Conservation (phyloP, 2,888 invertebrate species). For the Pyrgus malvae region DNA sequence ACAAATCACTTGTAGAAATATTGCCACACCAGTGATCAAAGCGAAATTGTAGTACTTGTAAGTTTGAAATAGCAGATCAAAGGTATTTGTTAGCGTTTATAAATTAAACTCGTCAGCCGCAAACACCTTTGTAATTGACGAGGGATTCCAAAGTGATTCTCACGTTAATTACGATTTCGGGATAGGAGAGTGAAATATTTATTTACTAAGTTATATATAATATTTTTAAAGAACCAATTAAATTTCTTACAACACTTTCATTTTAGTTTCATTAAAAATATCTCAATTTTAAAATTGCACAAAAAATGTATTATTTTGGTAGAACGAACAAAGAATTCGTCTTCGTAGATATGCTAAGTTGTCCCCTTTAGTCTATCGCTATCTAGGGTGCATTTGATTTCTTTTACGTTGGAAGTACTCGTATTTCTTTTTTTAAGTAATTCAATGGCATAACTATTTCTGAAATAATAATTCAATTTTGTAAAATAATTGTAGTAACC, state of each 20-base stretch:
- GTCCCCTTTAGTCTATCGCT: too few species aligned
- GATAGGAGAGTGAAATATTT: conserved; percentile 8
- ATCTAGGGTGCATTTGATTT: too few species aligned
- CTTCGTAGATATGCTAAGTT: too few species aligned
- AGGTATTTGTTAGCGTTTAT: conserved; percentile 1
- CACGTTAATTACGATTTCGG: conserved; percentile 20
- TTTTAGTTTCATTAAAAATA: too few species aligned
- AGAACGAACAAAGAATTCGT: too few species aligned
- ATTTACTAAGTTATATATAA: not conserved
- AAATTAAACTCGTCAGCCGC: conserved; percentile 11
- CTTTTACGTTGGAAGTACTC: too few species aligned
- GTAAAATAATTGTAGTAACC: too few species aligned
- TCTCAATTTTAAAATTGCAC: too few species aligned
- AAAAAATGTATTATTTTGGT: too few species aligned
- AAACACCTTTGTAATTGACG: conserved; percentile 14
- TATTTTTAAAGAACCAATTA: not conserved
- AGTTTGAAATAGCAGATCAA: conserved; percentile 9
- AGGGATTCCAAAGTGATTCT: conserved; percentile 19
- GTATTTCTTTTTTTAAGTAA: too few species aligned
- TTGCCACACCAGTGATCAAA: conserved; percentile 5
- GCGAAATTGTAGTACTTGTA: not conserved
- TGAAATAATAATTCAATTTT: too few species aligned
- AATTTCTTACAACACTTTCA: not conserved
- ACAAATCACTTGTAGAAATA: conserved; percentile 14
- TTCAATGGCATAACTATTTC: too few species aligned